Base-by-base conservation (phyloP, 2,113 vertebrate species). In the Aphelocoma coerulescens region DNA sequence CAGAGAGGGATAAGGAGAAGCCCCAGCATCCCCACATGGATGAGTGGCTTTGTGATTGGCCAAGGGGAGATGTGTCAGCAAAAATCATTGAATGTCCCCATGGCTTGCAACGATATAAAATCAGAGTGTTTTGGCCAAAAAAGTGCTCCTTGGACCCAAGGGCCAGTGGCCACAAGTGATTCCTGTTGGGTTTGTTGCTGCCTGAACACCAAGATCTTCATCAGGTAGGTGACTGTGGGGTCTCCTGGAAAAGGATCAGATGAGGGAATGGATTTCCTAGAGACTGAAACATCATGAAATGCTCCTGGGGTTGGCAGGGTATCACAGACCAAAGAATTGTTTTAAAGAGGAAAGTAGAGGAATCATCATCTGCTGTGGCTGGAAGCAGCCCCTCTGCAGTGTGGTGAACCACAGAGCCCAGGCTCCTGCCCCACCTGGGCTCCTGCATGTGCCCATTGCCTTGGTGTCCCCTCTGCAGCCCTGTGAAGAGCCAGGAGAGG, bases 121-220 rank as follows among this genome's bases (percentile, higher is more conserved):
- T 16, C 49, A 59, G 19, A 15, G 13, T 2, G 3, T 13, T 74
- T 68, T 18, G 44, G 9, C 2, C 13, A 30, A 57, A 80, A 37
- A 2, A 13, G 5, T 6, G 27, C 3, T 69, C 61, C 46, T 35
- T 63, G 74, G 12, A 19, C 11, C 8, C 37, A 41, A 71, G 39
- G 48, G 2, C 22, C 2, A 0, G 21, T 39, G 65, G n/a, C 32
- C 2, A 7, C 51, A 14, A 33, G 32, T 0, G 1, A 27, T 76
- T 87, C 37, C 43, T 77, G 4, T 12, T 67, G 35, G 20, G 11
- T 22, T 66, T 54, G 13, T 32, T 17, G 5, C 7, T 80, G 23
- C 18, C 26, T 57, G 48, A 71, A 46, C 37, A 75, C 19, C 61
- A 57, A 87, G 78, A 54, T 3, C 22, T 87, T 46, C 7, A 15